Evolutionary conservation across 2,888 invertebrate species (phyloP).

Genomic region (Agrenia bidenticulata): DNA sequence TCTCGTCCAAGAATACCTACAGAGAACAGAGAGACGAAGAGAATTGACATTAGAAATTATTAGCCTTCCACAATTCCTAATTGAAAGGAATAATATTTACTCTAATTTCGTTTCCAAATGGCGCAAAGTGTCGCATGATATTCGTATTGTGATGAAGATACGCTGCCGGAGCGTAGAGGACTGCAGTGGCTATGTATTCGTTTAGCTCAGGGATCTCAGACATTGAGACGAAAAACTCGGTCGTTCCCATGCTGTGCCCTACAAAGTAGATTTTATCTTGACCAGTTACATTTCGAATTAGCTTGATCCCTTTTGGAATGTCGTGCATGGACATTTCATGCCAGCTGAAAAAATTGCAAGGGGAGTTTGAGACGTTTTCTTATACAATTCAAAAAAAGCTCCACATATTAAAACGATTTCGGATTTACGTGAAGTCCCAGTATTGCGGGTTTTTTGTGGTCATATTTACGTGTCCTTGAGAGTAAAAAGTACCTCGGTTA

Average conservation of each 20-base stretch:
- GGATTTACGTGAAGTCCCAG: constrained; percentile 10
- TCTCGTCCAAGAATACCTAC: neutral
- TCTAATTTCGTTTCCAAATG: constrained; percentile 45
- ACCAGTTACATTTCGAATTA: constrained; percentile 55
- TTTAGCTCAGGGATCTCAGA: constrained; percentile 51
- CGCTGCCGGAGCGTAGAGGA: constrained; percentile 34
- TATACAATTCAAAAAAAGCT: neutral
- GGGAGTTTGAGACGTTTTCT: neutral
- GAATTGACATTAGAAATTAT: no score
- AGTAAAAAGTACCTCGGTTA: neutral
- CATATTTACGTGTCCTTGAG: constrained; percentile 6
- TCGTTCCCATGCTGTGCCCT: constrained; percentile 59
- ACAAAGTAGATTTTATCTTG: constrained; percentile 57
- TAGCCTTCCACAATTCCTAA: no score
- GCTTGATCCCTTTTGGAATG: constrained; percentile 58
- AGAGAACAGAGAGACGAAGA: no score
- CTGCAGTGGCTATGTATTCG: constrained; percentile 38
- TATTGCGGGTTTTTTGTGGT: neutral
- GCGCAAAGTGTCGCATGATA: constrained; percentile 46
- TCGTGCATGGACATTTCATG: constrained; percentile 60
- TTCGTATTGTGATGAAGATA: constrained; percentile 54
- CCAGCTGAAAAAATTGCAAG: constrained; percentile 55
- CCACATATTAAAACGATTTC: no score
- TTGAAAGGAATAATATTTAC: constrained; percentile 27
- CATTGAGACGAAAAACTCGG: constrained; percentile 46